A percentile compares a stretch with the other conserved stretches of the same genome.
These are phyloP conservation scores for Channa striata DNA, from an alignment of 2,797 vertebrate genomes.

Conservation along the genomic window DNA sequence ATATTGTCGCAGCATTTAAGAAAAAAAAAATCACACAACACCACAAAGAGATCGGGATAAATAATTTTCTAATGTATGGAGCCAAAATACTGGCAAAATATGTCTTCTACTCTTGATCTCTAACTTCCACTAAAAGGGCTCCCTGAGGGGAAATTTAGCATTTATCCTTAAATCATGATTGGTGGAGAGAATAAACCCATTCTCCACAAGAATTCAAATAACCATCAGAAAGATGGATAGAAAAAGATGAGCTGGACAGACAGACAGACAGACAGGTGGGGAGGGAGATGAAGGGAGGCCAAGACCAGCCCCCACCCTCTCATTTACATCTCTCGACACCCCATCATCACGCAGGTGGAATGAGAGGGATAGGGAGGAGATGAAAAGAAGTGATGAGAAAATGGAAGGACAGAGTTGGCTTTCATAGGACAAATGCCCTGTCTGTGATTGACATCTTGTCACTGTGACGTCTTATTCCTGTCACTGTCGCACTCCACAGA, in stretches of 20 bases:
- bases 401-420: slow-evolving; percentile 74
- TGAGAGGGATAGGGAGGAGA: slow-evolving; percentile 54
- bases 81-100: slow-evolving; percentile 35
- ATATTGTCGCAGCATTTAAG: too few species aligned
- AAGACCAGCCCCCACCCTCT: slow-evolving; percentile 79
- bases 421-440: slow-evolving; percentile 74
- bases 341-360: slow-evolving; percentile 58
- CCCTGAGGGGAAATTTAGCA: slow-evolving; percentile 63
- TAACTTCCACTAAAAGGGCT: slow-evolving; percentile 44
- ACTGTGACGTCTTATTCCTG: slow-evolving; percentile 95
- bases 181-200: slow-evolving; percentile 48
- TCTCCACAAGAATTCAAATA: slow-evolving; percentile 64
- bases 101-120: slow-evolving; percentile 43
- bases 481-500: slow-evolving; percentile 84
- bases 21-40: not conserved
- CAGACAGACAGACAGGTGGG: slow-evolving; percentile 32
- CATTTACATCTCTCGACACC: slow-evolving; percentile 40
- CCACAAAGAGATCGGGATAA: not conserved
- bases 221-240: slow-evolving; percentile 51
- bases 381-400: slow-evolving; percentile 60
- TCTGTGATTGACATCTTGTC: slow-evolving; percentile 97
- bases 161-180: slow-evolving; percentile 56
- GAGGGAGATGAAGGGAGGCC: slow-evolving; percentile 72
- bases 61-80: slow-evolving; percentile 32
- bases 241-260: slow-evolving; percentile 47